Base-by-base conservation (phyloP, 2,888 invertebrate species). In the Eupithecia subfuscata region DNA sequence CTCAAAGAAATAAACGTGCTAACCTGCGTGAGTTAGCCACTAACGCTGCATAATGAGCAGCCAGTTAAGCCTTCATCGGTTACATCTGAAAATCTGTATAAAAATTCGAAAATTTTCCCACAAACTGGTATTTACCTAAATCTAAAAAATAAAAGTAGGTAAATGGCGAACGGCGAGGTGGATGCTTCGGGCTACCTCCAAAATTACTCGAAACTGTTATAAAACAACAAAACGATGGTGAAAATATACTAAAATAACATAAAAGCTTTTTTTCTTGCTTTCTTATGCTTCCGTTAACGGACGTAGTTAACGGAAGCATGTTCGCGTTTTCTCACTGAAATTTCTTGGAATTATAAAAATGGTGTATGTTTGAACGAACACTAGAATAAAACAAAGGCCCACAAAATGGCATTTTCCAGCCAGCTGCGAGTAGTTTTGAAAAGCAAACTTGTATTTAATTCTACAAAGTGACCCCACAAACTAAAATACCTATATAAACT, bases 401-500 rank as follows among this genome's bases (percentile, higher is more conserved):
- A n/a, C 18, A 48, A 48, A 48, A 48, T 4, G 37, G 37, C 37
- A 37, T 37, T 37, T 37, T 37, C 37, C 37, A 37, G 37, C 37
- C 37, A 37, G 37, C 22, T 22, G 22, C 5, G 22, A 5, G 56
- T 12, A 56, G 12, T 22, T 56, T 56, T 22, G n/a, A n/a, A 52
- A 52, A 56, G 22, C 12, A 22, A 56, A 60, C 60, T 60, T 60
- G 22, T 12, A 25, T 25, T 4, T 25, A 60, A 25, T 60, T 60
- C 25, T 25, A 25, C 60, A 14, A 60, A 60, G 60, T 25, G 60
- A 60, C 22, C 60, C 60, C 14, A 60, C 25, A 60, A 25, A 60
- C 25, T 68, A 68, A 68, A 22, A 43, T 12, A 43, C 68, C 22
- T 30, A 64, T 45, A 64, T 12, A 30, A 64, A 71, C 48, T 71